Base-by-base conservation (phyloP, 2,888 invertebrate genomes). In the Rhorus exstirpatorius region DNA sequence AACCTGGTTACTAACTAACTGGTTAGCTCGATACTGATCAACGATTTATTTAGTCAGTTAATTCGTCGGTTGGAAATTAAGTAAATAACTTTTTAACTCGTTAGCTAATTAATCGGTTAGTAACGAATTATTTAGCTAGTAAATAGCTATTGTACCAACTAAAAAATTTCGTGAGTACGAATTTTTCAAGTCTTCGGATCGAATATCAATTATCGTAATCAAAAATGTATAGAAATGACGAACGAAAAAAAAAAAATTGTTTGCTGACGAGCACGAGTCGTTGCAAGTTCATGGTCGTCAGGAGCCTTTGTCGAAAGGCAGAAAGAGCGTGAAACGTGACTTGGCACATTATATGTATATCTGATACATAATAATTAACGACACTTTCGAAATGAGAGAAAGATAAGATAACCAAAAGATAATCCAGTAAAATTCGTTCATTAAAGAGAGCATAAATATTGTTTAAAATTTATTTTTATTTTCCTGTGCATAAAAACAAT, bases 271-370 rank as follows among this genome's bases (percentile, higher is more conserved):
- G 21, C 17, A 67, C 21, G 8, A 6, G 21, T 24, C 14, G 35
- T 68, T 21, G 51, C 51, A 68, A 68, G 49, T 51, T 38, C 51
- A 35, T 49, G 10, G 60, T 49, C 60, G 31, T 31, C 14, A 53
- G 51, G 70, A 41, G 24, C 21, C 21, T 35, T 46, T 26, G 19
- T 49, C 3, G 21, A 19, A 21, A 60, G 60, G 21, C 60, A 60
- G 49, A 60, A 72, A 49, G 60, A 49, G 21, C 21, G 35, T 3
- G 12, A 72, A 49, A 61, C 72, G 72, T 72, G 72, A 72, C 72
- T 60, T 35, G 19, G 60, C 60, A 35, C 35, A 19, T 38, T n/a
- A 31, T 58, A 46, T 10, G 58, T 21, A 44, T 21, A 44, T 19
- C 41, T 17, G 44, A 44, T 17, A 21, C 51, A 53, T 53, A 58